Conservation (phyloP, 2,113 vertebrate genomes). For the Ariopsis seemanni region DNA sequence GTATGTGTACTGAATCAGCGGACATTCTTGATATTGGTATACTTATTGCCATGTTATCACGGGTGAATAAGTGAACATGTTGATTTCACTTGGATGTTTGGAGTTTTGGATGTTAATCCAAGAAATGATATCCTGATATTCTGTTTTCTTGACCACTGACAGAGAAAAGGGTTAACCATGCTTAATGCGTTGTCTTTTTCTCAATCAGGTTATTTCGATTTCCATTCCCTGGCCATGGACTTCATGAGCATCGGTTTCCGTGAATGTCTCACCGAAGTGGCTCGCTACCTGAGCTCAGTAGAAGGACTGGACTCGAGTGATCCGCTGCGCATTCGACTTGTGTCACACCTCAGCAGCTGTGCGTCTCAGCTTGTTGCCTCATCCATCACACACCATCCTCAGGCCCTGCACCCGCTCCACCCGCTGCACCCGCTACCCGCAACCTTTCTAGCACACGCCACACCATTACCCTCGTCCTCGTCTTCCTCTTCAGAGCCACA, state of each 20-base stretch:
- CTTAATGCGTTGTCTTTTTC: not conserved
- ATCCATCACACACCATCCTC: constrained; percentile 76
- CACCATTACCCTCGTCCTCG: constrained; percentile 71
- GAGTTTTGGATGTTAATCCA: too few species aligned
- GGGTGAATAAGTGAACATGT: too few species aligned
- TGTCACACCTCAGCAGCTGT: constrained; percentile 90
- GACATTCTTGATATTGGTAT: too few species aligned
- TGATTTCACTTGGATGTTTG: too few species aligned
- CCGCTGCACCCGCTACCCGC: constrained; percentile 81
- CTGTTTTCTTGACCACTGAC: not conserved
- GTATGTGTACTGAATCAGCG: too few species aligned
- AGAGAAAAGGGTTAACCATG: not conserved
- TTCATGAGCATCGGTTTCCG: constrained; percentile 96
- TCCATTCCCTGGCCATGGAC: constrained; percentile 89
- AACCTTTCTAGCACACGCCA: constrained; percentile 73
- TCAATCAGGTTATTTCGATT: constrained; percentile 82
- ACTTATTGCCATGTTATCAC: too few species aligned
- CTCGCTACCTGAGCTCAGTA: constrained; percentile 84
- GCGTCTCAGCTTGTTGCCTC: constrained; percentile 82
- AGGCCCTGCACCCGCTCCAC: constrained; percentile 78
- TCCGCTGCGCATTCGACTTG: constrained; percentile 81
- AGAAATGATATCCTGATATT: not conserved
- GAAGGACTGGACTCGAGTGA: constrained; percentile 87
- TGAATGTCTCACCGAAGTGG: constrained; percentile 89
- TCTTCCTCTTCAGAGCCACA: constrained; percentile 76